phyloP scores from a whole-genome alignment of 2,113 vertebrate species.

The Neolamprologus modestus region DNA sequence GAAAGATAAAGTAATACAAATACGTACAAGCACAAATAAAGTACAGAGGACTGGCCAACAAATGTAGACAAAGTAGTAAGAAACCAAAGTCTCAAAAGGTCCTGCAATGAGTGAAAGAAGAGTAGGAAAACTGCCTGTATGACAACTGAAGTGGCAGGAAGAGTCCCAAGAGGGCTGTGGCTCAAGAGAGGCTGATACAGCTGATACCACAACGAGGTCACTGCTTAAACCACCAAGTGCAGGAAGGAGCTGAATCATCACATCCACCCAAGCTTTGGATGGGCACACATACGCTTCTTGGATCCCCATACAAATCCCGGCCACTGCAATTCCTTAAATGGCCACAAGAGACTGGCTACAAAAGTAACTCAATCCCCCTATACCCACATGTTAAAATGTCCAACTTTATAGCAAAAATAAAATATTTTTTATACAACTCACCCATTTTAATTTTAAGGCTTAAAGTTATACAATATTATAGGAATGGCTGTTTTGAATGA shows the following conservation, averaged over 20 bases:
- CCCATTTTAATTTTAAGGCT: not conserved
- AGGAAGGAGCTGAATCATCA: not conserved
- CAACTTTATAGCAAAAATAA: not conserved
- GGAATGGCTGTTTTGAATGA: not conserved
- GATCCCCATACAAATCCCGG: not conserved
- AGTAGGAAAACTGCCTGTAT: not conserved
- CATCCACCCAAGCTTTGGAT: not conserved
- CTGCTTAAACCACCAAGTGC: not conserved
- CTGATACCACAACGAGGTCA: not conserved
- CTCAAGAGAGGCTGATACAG: not conserved
- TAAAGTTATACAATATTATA: not conserved
- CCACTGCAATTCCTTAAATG: not conserved
- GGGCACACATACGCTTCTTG: not conserved
- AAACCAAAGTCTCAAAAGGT: not conserved
- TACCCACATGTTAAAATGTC: not conserved
- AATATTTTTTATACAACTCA: not conserved
- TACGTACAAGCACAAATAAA: not conserved
- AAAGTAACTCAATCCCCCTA: not conserved
- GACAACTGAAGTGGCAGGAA: not conserved
- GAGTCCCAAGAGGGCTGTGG: not conserved
- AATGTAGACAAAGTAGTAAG: not conserved
- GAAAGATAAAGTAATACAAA: not conserved
- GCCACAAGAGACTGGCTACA: not conserved
- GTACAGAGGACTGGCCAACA: not conserved
- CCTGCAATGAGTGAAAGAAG: not conserved